Evolutionary conservation across 2,113 vertebrate genomes (phyloP).

Genomic region (Saccopteryx bilineata): DNA sequence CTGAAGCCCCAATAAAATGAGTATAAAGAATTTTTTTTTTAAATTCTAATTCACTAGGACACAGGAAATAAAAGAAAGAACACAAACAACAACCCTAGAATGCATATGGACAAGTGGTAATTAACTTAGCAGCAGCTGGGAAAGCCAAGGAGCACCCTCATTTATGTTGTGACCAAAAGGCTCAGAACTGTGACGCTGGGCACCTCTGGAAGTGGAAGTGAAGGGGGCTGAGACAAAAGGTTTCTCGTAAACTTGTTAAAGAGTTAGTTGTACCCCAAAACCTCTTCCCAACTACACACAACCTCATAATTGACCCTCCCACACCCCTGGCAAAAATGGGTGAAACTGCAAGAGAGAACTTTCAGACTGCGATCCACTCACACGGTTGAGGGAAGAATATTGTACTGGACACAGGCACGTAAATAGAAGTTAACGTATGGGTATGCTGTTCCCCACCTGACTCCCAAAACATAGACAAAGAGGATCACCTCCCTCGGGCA

Average conservation of each 20-base stretch:
- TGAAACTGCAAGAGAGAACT: neutral
- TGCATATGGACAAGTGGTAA: neutral
- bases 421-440: neutral
- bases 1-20: slow-evolving; percentile 43
- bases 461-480: neutral
- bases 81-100: slow-evolving; percentile 9
- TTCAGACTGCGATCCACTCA: neutral
- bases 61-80: slow-evolving; percentile 13
- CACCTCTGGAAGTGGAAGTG: neutral
- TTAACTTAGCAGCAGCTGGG: slow-evolving; percentile 48
- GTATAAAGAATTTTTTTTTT: neutral
- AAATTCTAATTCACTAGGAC: neutral
- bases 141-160: slow-evolving; percentile 11
- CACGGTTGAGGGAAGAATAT: neutral
- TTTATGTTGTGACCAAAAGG: neutral
- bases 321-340: neutral
- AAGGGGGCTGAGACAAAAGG: neutral
- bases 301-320: neutral
- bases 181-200: neutral
- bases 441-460: neutral
- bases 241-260: neutral
- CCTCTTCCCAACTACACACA: neutral
- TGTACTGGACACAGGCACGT: neutral
- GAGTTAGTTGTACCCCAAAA: neutral
- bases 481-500: neutral